Base-by-base conservation (phyloP, 2,113 vertebrate genomes). In the Chaetorhynchus papuensis region DNA sequence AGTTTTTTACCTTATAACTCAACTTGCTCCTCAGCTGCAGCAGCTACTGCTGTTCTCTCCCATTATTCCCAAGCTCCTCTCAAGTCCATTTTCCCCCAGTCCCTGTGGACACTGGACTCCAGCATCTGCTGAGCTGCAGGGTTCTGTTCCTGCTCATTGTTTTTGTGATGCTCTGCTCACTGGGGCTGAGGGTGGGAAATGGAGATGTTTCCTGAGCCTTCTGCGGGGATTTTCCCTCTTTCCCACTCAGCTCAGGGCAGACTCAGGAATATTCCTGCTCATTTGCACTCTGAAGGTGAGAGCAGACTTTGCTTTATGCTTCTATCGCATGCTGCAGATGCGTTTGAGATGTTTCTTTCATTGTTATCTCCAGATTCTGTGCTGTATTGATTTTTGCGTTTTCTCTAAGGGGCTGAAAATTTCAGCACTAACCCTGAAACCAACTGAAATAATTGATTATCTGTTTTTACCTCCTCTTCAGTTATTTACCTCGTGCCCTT, bases 371-470 rank as follows among this genome's bases (percentile, higher is more conserved):
- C 30, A 50, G 89, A 80, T 88, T 81, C 81, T 74, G 33, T 15
- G n/a, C 83, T 92, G 6, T 88, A 97, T 95, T 83, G 96, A 97
- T 96, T 96, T 96, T 74, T n/a, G 37, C 30, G 28, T 94, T 95
- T 94, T 68, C 91, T 94, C 79, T 52, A 53, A 93, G 47, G 93
- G 83, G 80, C 70, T 95, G 93, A 95, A 86, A 88, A 82, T 93
- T 95, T 89, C 81, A 83, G 39, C 71, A 59, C 69, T 88, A 84
- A 76, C 90, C 92, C 96, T 52, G 93, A 78, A 96, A 92, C 75
- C 61, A 93, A n/a, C 28, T 87, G 65, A 88, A 96, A 65, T 93
- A 97, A 97, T 95, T 93, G 95, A 96, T 96, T 97, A 96, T 93
- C 94, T 95, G 92, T 70, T 96, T 96, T 94, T 93, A 42, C 89